Evolutionary conservation across 2,797 vertebrate species (phyloP).

Genomic region (Pangasius mekongensis): DNA sequence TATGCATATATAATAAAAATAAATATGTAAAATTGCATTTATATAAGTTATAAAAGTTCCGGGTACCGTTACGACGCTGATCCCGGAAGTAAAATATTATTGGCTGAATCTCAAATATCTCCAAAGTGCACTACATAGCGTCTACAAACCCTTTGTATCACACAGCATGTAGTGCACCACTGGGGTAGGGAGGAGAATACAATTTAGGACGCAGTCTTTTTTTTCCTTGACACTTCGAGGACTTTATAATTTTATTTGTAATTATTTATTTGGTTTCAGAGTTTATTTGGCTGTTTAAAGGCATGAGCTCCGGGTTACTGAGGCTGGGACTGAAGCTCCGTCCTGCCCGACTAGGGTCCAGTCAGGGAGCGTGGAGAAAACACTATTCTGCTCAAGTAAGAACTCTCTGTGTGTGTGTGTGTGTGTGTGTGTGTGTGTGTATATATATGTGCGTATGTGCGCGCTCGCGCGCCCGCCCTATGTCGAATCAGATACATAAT

Average conservation of each 20-base stretch:
- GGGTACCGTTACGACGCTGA: not conserved
- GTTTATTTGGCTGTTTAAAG: not conserved
- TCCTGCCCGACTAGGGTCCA: not conserved
- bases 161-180: not conserved
- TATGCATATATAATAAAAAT: too few relatives aligned
- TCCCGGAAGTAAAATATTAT: slow-evolving; percentile 40
- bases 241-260: not conserved
- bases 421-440: not conserved
- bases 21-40: too few relatives aligned
- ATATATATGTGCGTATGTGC: not conserved
- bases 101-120: not conserved
- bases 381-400: slow-evolving; percentile 40
- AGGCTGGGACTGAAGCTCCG: not conserved
- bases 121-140: not conserved
- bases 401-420: not conserved
- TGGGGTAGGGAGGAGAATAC: not conserved
- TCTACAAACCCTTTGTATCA: not conserved
- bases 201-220: not conserved
- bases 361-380: slow-evolving; percentile 3
- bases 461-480: not conserved
- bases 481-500: not conserved
- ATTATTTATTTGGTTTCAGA: not conserved
- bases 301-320: slow-evolving; percentile 34
- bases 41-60: not conserved
- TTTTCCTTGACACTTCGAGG: not conserved